Evolutionary conservation across 2,113 vertebrate genomes (phyloP).

Genomic region (Tretioscincus oriximinensis): DNA sequence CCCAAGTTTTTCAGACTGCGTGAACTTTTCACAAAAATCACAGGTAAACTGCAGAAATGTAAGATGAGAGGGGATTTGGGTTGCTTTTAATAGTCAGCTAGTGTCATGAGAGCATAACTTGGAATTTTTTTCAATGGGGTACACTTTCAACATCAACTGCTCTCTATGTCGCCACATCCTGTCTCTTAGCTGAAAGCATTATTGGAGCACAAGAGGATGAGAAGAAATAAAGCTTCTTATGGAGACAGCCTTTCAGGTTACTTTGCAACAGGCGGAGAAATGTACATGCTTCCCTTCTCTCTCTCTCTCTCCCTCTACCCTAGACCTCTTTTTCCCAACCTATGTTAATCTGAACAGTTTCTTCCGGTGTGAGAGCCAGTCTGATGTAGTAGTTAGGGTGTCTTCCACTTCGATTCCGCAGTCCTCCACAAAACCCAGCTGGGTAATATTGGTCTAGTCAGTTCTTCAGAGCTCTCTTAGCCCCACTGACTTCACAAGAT

Average conservation of each 20-base stretch:
- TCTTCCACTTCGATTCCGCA: too few species aligned
- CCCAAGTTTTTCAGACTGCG: slow-evolving; percentile 87
- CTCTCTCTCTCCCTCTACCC: too few species aligned
- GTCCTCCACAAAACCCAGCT: too few species aligned
- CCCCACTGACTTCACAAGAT: too few species aligned
- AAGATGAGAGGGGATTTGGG: not conserved
- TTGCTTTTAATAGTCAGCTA: not conserved
- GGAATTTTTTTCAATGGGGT: not conserved
- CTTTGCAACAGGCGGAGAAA: not conserved
- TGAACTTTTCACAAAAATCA: slow-evolving; percentile 77
- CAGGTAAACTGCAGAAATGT: slow-evolving; percentile 68
- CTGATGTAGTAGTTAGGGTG: too few species aligned
- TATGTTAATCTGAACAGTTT: not conserved
- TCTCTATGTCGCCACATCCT: not conserved
- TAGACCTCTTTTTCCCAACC: too few species aligned
- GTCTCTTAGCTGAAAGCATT: not conserved
- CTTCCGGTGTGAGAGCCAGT: not conserved
- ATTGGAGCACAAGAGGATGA: slow-evolving; percentile 5
- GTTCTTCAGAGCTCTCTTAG: too few species aligned
- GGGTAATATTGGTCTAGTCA: too few species aligned
- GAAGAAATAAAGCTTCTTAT: not conserved
- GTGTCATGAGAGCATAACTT: not conserved
- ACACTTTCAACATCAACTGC: not conserved
- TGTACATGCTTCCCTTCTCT: not conserved
- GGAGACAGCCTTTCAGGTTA: not conserved